phyloP scores from a whole-genome alignment of 2,113 vertebrate genomes.

The Syngnathus typhle region DNA sequence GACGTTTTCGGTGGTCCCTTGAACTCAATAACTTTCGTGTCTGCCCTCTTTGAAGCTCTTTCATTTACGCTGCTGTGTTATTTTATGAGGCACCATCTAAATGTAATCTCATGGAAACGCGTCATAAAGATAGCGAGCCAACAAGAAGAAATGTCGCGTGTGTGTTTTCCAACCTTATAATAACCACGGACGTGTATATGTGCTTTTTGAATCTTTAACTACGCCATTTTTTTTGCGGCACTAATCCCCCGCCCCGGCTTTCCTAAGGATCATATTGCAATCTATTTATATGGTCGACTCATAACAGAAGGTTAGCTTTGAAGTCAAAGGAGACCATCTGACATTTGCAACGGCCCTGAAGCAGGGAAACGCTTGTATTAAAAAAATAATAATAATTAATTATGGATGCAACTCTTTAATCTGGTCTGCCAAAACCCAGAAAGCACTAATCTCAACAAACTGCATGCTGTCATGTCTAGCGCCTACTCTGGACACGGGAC shows the following conservation, averaged over 20 bases:
- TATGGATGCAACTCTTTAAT: no score
- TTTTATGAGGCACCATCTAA: conserved; percentile 42
- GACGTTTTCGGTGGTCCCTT: background rate
- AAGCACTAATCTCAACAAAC: background rate
- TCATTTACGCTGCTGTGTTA: conserved; percentile 36
- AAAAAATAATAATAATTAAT: no score
- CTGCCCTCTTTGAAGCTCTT: conserved; percentile 32
- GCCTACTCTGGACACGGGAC: conserved; percentile 45
- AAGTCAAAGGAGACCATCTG: conserved; percentile 15
- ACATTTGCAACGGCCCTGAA: background rate
- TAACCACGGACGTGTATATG: conserved; percentile 1
- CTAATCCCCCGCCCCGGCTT: background rate
- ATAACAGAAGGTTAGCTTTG: conserved; percentile 22
- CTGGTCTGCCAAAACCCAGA: background rate
- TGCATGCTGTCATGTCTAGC: background rate
- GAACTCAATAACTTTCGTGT: conserved; percentile 22
- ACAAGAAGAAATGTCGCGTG: conserved; percentile 2
- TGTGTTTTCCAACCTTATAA: conserved; percentile 9
- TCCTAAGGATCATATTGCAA: conserved; percentile 32
- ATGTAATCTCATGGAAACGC: conserved; percentile 19
- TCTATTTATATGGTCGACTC: conserved; percentile 46
- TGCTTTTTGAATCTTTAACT: conserved; percentile 13
- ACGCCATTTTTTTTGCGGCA: conserved; percentile 3
- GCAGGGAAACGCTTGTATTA: no score
- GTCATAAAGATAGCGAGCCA: conserved; percentile 42